Percentiles rank a stretch among this genome's conserved stretches.
These are phyloP conservation scores for Hipposideros larvatus DNA, from an alignment of 2,797 vertebrate species.

Conservation along the genomic window DNA sequence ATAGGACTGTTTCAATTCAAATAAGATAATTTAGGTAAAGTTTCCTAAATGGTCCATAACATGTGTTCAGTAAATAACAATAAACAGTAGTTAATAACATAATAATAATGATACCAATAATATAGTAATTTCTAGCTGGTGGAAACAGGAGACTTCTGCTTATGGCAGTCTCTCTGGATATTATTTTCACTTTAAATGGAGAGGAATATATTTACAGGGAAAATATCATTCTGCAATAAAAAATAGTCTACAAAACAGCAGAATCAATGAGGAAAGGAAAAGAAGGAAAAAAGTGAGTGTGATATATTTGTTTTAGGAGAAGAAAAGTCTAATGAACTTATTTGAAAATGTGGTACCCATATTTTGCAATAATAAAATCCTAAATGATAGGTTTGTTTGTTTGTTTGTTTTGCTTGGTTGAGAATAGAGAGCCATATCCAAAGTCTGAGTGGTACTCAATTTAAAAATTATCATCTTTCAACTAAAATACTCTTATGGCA, in stretches of 20 bases:
- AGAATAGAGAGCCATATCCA: neutral
- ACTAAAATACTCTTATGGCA: neutral
- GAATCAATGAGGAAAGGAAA: neutral
- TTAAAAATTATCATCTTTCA: constrained; percentile 22
- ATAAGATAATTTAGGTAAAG: constrained; percentile 3
- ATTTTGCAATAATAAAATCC: constrained; percentile 27
- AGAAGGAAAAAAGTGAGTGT: neutral
- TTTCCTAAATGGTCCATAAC: neutral
- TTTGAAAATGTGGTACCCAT: constrained; percentile 25
- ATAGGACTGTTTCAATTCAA: constrained; percentile 19
- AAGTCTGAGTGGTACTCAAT: neutral
- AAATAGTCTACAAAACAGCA: neutral
- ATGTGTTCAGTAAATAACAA: neutral
- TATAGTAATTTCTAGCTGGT: neutral
- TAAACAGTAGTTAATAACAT: neutral
- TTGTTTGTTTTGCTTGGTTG: neutral
- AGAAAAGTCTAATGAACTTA: constrained; percentile 29
- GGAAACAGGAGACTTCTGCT: neutral
- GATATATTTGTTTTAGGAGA: neutral
- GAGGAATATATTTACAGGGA: neutral
- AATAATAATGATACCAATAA: neutral
- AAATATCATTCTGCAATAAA: neutral
- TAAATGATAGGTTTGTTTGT: neutral
- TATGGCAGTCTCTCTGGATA: neutral
- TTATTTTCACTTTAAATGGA: neutral